Evolutionary conservation across 2,797 vertebrate genomes (phyloP), one percentile per base, ranked within the genome.

Genomic region (Microchirus variegatus): DNA sequence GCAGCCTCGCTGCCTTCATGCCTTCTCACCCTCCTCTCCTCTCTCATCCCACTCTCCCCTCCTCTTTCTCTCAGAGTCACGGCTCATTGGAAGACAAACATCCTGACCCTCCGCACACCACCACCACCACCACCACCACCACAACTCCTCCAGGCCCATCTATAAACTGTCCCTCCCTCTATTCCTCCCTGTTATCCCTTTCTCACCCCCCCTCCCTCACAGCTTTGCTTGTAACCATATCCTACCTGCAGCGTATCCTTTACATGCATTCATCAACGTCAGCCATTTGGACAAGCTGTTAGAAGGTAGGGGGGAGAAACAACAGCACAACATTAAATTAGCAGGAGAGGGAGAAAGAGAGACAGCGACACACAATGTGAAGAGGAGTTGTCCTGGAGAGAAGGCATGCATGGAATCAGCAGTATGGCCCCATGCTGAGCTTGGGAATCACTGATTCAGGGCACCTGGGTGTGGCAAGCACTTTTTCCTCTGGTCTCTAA

Each of bases 201-300:
- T 47, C 52, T 57, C 56, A 63, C 41, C 44, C 59, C 57, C 65
- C 73, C 72, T 59, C 65, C 73, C 70, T 64, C 77, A 52, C 75
- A 88, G 82, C 75, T 89, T 79, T 86, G 87, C 80, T 82, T 90
- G 94, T 94, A 95, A 96, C 91, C 83, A 53, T 92, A 96, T 91
- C 90, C 91, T 94, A 94, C 93, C 91, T 94, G 93, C 93, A 95
- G 91, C 85, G 60, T 91, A 91, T 93, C 88, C 77, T 88, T 95
- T 93, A 93, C 94, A 92, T 84, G 86, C 94, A 94, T 95, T 94
- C 91, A 94, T 95, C 94, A 95, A 92, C 57, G 91, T 94, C 94
- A 93, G 86, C 86, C 89, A 58, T 90, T 89, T 83, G 80, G 84
- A 72, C 76, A 61, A 81, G 70, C 86, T 90, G 87, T 89, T 72